These are phyloP conservation scores for Glareola pratincola DNA, from an alignment of 2,113 vertebrate genomes.

Conservation along the genomic window DNA sequence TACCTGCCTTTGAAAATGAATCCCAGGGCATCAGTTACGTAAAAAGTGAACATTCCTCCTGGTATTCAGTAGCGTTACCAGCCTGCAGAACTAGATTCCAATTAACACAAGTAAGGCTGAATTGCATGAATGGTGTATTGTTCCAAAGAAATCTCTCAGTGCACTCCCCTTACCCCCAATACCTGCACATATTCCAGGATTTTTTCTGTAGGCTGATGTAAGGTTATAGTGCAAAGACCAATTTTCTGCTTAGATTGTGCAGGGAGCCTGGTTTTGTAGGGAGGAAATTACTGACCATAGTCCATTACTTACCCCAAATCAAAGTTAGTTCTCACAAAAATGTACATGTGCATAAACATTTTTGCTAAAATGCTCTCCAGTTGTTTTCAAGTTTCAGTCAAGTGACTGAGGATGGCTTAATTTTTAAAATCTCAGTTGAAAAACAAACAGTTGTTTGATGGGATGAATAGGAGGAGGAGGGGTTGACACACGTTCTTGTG, in stretches of 20 bases:
- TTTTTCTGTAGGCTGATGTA: background rate
- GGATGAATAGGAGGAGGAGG: background rate
- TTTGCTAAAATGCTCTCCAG: background rate
- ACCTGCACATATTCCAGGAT: background rate
- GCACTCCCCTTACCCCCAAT: background rate
- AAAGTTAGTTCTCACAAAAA: background rate
- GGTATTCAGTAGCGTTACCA: background rate
- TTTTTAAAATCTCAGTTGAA: background rate
- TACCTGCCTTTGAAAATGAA: background rate
- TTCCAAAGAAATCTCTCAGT: background rate
- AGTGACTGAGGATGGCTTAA: background rate
- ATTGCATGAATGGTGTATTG: background rate
- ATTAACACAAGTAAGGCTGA: background rate
- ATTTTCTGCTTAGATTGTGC: background rate
- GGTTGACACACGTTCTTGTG: background rate
- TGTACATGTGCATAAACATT: background rate
- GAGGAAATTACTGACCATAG: background rate
- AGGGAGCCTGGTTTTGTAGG: background rate
- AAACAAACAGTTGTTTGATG: background rate
- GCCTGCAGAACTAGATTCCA: conserved; percentile 44
- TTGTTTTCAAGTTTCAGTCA: background rate
- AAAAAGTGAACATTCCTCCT: background rate
- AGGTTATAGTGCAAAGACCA: background rate
- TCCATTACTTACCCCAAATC: background rate
- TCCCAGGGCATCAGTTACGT: background rate